phyloP scores from a whole-genome alignment of 2,797 vertebrate species.

The Danio choprae region DNA sequence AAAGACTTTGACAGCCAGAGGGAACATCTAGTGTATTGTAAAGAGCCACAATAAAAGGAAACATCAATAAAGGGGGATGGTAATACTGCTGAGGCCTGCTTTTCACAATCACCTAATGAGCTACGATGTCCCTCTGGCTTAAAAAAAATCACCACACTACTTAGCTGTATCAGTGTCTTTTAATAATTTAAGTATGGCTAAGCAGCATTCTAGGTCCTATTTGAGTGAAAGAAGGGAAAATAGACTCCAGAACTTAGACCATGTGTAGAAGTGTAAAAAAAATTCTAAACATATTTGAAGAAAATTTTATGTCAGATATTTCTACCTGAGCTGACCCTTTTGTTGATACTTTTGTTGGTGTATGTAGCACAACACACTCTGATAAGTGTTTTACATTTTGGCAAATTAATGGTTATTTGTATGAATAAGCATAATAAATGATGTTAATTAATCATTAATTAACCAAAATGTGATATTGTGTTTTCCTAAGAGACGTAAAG shows the following conservation, averaged over 20 bases:
- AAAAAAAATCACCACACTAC: background rate
- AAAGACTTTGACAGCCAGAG: constrained; percentile 18
- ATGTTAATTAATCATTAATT: too few relatives aligned
- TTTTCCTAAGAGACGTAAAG: too few relatives aligned
- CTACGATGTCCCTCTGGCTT: constrained; percentile 14
- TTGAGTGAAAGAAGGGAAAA: background rate
- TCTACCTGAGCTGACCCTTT: background rate
- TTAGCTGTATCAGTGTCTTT: constrained; percentile 40
- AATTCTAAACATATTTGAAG: background rate
- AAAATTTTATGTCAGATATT: too few relatives aligned
- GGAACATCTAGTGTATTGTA: constrained; percentile 6
- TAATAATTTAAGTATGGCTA: constrained; percentile 39
- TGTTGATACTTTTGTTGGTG: background rate
- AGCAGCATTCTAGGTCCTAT: background rate
- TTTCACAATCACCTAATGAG: constrained; percentile 9
- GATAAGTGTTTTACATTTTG: too few relatives aligned
- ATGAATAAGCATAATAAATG: too few relatives aligned
- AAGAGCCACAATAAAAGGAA: constrained; percentile 35
- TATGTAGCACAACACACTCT: too few relatives aligned
- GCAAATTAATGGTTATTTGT: too few relatives aligned
- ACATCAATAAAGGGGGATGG: constrained; percentile 33
- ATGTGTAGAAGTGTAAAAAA: too few relatives aligned
- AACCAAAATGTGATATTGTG: too few relatives aligned
- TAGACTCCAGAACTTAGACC: background rate
- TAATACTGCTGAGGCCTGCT: constrained; percentile 12